phyloP scores from a whole-genome alignment of 64 coral and sea anemone genomes.

The Montipora sp. region DNA sequence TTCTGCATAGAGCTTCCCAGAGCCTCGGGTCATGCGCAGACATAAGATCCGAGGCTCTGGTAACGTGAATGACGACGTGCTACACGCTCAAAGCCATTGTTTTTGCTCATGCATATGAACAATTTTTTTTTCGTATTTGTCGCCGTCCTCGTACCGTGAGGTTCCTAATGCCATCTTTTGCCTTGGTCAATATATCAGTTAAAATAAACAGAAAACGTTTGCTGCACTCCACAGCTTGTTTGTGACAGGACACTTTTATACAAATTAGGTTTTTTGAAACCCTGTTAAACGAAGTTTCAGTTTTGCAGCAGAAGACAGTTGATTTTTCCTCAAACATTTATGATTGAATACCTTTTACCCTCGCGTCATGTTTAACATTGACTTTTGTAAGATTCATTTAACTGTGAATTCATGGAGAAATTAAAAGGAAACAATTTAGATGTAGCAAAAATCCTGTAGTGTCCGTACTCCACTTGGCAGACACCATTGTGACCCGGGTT shows the following conservation, averaged over 20 bases:
- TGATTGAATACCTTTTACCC: constrained; percentile 8
- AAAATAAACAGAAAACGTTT: constrained; percentile 17
- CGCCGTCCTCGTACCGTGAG: constrained; percentile 8
- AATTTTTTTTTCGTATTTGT: constrained; percentile 10
- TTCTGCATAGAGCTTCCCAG: neutral
- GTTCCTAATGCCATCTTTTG: neutral
- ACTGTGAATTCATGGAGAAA: constrained; percentile 14
- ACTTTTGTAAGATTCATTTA: constrained; percentile 8
- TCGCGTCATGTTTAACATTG: neutral
- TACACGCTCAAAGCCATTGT: neutral
- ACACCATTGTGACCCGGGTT: constrained; percentile 6
- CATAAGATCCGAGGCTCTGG: neutral
- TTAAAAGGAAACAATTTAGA: constrained; percentile 9
- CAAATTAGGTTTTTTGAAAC: constrained; percentile 7
- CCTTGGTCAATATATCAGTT: constrained; percentile 5
- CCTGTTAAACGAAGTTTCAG: neutral
- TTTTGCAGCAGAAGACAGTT: constrained; percentile 17
- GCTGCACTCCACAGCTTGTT: constrained; percentile 15
- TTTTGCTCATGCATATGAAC: constrained; percentile 1
- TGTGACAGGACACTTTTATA: constrained; percentile 5
- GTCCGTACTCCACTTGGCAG: constrained; percentile 14
- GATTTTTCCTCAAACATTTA: constrained; percentile 2
- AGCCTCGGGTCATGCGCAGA: neutral
- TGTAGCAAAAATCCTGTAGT: constrained; percentile 6
- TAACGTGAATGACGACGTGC: neutral